Percentiles rank a stretch among this genome's conserved stretches.
phyloP scores from a whole-genome alignment of 2,797 vertebrate species.

The Mastacembelus armatus region DNA sequence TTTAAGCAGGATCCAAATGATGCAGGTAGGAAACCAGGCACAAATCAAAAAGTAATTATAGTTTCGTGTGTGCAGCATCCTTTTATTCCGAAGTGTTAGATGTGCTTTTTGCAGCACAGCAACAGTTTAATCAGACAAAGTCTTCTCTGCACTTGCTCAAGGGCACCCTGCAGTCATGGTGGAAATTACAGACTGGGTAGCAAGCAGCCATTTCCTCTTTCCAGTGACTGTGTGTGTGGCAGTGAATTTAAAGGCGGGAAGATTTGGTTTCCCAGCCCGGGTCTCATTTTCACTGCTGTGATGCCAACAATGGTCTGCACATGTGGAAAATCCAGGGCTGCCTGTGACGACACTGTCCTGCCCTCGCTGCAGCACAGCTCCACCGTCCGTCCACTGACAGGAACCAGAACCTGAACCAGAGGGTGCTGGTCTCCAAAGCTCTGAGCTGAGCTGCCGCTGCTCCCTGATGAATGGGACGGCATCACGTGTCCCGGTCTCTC shows the following conservation, averaged over 20 bases:
- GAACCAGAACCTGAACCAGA: conserved; percentile 61
- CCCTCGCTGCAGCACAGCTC: background rate
- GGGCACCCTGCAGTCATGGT: conserved; percentile 10
- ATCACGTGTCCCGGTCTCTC: conserved; percentile 14
- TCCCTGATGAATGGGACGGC: conserved; percentile 60
- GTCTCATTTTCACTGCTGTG: background rate
- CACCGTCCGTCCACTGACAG: conserved; percentile 45
- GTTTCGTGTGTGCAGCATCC: background rate
- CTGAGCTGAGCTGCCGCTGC: conserved; percentile 36
- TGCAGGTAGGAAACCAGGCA: background rate
- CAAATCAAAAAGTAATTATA: background rate
- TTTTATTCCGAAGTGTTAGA: background rate
- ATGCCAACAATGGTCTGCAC: background rate
- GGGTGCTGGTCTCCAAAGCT: conserved; percentile 57
- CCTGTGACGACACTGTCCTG: background rate
- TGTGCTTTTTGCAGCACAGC: background rate
- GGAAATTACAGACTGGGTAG: conserved; percentile 12
- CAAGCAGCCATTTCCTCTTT: conserved; percentile 12
- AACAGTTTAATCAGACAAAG: background rate
- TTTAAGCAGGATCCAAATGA: background rate
- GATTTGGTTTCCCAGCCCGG: background rate
- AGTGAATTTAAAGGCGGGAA: background rate
- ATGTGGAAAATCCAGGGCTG: background rate
- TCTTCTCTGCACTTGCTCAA: conserved; percentile 2
- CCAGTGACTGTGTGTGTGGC: background rate